Percentiles rank a stretch among this genome's conserved stretches.
Evolutionary conservation across 2,888 invertebrate genomes (phyloP).

Genomic region (Drosophila phalerata): DNA sequence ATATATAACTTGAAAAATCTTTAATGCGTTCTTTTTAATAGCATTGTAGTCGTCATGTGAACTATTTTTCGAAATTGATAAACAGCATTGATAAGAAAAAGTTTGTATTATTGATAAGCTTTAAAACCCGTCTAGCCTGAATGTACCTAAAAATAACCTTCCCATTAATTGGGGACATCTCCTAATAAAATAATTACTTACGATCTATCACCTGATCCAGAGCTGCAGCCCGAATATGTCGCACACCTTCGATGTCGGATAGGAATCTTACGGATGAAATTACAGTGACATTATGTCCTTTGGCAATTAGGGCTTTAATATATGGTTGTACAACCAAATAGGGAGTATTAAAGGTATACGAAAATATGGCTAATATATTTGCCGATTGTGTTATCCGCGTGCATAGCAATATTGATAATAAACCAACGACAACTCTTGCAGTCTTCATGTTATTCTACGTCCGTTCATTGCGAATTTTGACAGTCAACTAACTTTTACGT

Average conservation of each 20-base stretch:
- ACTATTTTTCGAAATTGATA: no score
- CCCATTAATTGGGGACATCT: background rate
- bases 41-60: no score
- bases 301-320: conserved; percentile 5
- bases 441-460: conserved; percentile 10
- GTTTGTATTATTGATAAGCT: no score
- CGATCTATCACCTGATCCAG: conserved; percentile 9
- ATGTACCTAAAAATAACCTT: no score
- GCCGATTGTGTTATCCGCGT: background rate
- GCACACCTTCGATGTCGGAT: conserved; percentile 4
- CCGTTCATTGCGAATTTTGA: conserved; percentile 21
- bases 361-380: conserved; percentile 21
- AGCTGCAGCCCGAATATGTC: conserved; percentile 12
- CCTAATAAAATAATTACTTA: background rate
- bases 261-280: conserved; percentile 1
- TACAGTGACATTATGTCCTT: conserved; percentile 21
- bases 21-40: no score
- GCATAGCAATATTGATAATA: background rate
- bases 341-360: conserved; percentile 15
- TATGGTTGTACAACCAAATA: conserved; percentile 15
- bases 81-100: background rate
- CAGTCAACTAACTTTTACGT: conserved; percentile 11
- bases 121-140: no score
- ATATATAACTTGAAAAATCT: no score
- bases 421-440: background rate